A percentile compares a stretch with the other conserved stretches of the same genome.
Conservation (phyloP, 2,888 invertebrate species). For the Lobophora halterata region DNA sequence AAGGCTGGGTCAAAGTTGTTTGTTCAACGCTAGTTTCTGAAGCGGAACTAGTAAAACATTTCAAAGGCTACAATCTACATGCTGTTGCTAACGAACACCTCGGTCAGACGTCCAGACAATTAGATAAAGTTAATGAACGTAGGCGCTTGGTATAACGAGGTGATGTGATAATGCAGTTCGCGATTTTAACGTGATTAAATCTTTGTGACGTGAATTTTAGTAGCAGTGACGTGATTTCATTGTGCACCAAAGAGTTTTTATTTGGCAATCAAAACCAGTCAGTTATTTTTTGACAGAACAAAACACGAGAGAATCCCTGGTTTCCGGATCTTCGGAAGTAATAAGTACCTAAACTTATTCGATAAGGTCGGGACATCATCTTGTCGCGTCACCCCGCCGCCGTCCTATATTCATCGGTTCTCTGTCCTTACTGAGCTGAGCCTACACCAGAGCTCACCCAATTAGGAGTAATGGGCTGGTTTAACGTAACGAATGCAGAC, state of each 20-base stretch:
- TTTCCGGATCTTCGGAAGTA: neutral
- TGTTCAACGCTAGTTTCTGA: too few species aligned
- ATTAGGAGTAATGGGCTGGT: constrained; percentile 54
- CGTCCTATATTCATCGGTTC: constrained; percentile 5
- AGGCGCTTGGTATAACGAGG: constrained; percentile 31
- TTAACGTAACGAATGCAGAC: constrained; percentile 56
- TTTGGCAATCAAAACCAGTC: too few species aligned
- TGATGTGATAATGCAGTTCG: constrained; percentile 20
- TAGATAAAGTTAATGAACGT: constrained; percentile 47
- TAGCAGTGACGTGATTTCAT: constrained; percentile 29
- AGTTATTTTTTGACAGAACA: neutral
- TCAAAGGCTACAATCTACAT: constrained; percentile 6
- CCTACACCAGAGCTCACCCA: constrained; percentile 43
- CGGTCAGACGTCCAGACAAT: constrained; percentile 40
- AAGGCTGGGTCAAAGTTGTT: too few species aligned
- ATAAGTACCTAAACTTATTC: neutral
- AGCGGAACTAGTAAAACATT: too few species aligned
- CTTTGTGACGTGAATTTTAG: constrained; percentile 27
- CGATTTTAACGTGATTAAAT: constrained; percentile 23
- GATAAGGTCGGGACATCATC: constrained; percentile 16
- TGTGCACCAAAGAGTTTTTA: too few species aligned
- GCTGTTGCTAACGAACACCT: constrained; percentile 28
- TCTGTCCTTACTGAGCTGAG: constrained; percentile 4
- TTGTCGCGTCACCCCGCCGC: too few species aligned
- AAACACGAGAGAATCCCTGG: too few species aligned